A percentile compares a stretch with the other conserved stretches of the same genome.
phyloP scores from a whole-genome alignment of 2,797 vertebrate genomes.

The Remorina albescens region DNA sequence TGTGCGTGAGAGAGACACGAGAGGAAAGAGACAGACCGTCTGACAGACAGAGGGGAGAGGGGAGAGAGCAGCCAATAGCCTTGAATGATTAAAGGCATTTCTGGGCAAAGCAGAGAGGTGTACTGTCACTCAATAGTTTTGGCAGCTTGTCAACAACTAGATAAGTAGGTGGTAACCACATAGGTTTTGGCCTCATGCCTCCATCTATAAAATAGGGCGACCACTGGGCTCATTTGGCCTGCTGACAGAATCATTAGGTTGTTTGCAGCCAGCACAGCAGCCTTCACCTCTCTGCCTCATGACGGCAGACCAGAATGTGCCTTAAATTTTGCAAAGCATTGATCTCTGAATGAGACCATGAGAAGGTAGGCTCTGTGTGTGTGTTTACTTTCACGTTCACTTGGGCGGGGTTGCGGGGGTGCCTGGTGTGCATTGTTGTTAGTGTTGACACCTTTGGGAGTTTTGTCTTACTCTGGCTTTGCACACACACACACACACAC shows the following conservation, averaged over 20 bases:
- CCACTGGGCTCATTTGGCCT: slow-evolving; percentile 51
- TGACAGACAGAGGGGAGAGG: slow-evolving; percentile 23
- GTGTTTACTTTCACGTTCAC: slow-evolving; percentile 26
- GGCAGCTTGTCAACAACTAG: slow-evolving; percentile 69
- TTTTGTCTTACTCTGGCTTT: slow-evolving; percentile 43
- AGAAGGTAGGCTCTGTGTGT: slow-evolving; percentile 3
- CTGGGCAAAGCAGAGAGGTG: slow-evolving; percentile 36
- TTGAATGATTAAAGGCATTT: slow-evolving; percentile 67
- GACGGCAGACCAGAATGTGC: slow-evolving; percentile 42
- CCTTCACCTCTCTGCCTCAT: slow-evolving; percentile 41
- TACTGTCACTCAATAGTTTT: slow-evolving; percentile 63
- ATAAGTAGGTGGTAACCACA: slow-evolving; percentile 72
- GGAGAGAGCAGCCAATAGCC: slow-evolving; percentile 28
- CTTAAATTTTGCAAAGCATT: slow-evolving; percentile 11
- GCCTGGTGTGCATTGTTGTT: slow-evolving; percentile 59
- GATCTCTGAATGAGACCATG: slow-evolving; percentile 34
- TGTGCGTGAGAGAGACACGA: slow-evolving; percentile 50
- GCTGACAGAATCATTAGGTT: slow-evolving; percentile 63
- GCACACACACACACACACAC: slow-evolving; percentile 20
- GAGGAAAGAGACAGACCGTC: slow-evolving; percentile 20
- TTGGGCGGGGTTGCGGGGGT: slow-evolving; percentile 57
- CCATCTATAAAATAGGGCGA: slow-evolving; percentile 50
- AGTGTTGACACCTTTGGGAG: slow-evolving; percentile 66
- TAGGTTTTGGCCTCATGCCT: slow-evolving; percentile 63
- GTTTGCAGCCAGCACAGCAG: slow-evolving; percentile 37